phyloP scores from a whole-genome alignment of 2,797 vertebrate genomes.

The Myripristis murdjan region DNA sequence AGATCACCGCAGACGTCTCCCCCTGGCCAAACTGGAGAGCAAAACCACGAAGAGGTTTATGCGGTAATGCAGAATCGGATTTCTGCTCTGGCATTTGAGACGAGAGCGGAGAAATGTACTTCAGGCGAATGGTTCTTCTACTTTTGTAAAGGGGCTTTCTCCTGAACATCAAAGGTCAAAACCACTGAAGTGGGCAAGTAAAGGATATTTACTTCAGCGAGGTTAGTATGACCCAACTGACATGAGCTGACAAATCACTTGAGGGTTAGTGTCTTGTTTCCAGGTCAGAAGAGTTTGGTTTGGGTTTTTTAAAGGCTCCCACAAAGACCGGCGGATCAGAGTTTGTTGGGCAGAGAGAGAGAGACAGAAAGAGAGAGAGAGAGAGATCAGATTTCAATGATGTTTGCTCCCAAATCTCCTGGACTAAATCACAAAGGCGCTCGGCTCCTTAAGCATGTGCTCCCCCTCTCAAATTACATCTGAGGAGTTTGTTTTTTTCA shows the following conservation, averaged over 20 bases:
- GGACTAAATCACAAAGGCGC: conserved; percentile 15
- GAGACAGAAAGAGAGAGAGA: conserved; percentile 3
- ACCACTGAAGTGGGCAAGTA: conserved; percentile 1
- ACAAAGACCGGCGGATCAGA: too few relatives aligned
- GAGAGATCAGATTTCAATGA: conserved; percentile 41
- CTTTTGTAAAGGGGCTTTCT: conserved; percentile 13
- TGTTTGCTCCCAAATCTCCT: conserved; percentile 25
- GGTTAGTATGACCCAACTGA: conserved; percentile 15
- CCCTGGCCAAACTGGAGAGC: conserved; percentile 19
- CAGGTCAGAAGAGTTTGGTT: conserved; percentile 1
- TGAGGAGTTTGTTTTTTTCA: neutral
- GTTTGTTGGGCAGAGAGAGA: conserved; percentile 7
- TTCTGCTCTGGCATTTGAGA: conserved; percentile 31
- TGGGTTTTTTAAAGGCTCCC: too few relatives aligned
- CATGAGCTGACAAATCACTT: conserved; percentile 39
- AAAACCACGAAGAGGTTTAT: conserved; percentile 17
- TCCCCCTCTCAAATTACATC: conserved; percentile 8
- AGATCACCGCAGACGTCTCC: conserved; percentile 7
- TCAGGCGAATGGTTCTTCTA: neutral
- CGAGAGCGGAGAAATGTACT: neutral
- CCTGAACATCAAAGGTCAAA: conserved; percentile 45
- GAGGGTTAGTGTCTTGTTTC: neutral
- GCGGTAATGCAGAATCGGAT: conserved; percentile 39
- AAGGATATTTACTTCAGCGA: conserved; percentile 6
- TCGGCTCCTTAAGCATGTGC: neutral